phyloP scores from a whole-genome alignment of 2,888 invertebrate genomes.

The Sthenelais limicola region DNA sequence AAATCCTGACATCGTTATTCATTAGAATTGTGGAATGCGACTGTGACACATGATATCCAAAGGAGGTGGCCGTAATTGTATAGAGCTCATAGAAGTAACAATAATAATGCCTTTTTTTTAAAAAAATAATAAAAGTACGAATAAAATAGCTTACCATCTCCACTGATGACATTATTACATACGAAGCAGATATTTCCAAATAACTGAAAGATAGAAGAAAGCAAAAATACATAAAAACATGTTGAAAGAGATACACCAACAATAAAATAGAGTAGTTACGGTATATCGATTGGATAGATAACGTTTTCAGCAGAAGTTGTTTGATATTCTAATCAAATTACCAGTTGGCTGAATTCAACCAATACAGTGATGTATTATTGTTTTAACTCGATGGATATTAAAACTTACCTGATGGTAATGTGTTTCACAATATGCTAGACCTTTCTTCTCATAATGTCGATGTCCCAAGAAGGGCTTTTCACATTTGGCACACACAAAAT shows the following conservation, averaged over 20 bases:
- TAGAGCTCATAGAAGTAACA: not conserved
- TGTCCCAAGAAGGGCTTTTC: constrained; percentile 99
- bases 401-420: constrained; percentile 85
- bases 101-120: constrained; percentile 80
- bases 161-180: constrained; percentile 97
- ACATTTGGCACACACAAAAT: constrained; percentile 99
- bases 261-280: no score
- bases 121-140: constrained; percentile 57
- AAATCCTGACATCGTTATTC: no score
- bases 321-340: no score
- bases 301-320: no score
- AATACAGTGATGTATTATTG: no score
- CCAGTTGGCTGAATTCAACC: no score
- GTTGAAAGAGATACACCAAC: no score
- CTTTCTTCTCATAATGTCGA: constrained; percentile 98
- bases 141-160: constrained; percentile 84
- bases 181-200: constrained; percentile 99
- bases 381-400: not conserved
- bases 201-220: constrained; percentile 78
- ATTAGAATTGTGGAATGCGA: no score
- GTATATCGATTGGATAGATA: no score
- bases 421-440: constrained; percentile 96
- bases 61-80: not conserved
- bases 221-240: no score
- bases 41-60: not conserved